Conservation (phyloP, 1,140 invertebrate species). For the Triops cancriformis region DNA sequence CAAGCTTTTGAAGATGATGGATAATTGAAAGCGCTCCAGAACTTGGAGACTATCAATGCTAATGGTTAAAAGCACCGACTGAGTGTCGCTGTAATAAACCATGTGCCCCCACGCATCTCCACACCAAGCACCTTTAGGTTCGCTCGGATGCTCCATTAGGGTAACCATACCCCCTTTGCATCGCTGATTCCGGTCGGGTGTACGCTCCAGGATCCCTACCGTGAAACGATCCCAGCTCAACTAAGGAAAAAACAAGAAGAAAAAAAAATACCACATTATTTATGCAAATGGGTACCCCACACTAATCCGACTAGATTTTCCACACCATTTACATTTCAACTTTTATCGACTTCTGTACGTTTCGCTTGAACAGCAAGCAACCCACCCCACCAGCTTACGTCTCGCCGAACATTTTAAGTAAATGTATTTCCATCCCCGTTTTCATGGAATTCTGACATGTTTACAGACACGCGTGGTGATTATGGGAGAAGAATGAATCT, state of each 20-base stretch:
- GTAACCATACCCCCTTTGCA: slow-evolving; percentile 1
- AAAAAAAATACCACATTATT: not conserved
- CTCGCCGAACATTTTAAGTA: too few relatives aligned
- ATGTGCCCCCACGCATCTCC: slow-evolving; percentile 74
- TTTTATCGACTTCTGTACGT: not conserved
- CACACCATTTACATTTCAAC: not conserved
- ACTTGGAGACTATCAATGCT: slow-evolving; percentile 1
- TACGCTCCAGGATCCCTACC: not conserved
- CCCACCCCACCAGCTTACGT: too few relatives aligned
- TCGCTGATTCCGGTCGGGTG: not conserved
- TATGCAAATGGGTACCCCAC: not conserved
- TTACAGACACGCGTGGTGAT: too few relatives aligned
- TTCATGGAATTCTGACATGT: too few relatives aligned
- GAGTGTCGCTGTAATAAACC: slow-evolving; percentile 72
- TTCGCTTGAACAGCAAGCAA: not conserved
- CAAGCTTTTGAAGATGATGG: not conserved
- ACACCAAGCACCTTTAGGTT: slow-evolving; percentile 67
- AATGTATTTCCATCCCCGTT: too few relatives aligned
- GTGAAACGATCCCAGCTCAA: slow-evolving; percentile 8
- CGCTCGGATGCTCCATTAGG: not conserved
- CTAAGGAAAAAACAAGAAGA: not conserved
- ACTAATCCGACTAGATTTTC: not conserved
- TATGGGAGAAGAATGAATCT: too few relatives aligned
- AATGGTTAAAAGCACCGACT: slow-evolving; percentile 45
- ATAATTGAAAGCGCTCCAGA: slow-evolving; percentile 5